Conservation (phyloP, 2,113 vertebrate species). For the Delphinapterus leucas region DNA sequence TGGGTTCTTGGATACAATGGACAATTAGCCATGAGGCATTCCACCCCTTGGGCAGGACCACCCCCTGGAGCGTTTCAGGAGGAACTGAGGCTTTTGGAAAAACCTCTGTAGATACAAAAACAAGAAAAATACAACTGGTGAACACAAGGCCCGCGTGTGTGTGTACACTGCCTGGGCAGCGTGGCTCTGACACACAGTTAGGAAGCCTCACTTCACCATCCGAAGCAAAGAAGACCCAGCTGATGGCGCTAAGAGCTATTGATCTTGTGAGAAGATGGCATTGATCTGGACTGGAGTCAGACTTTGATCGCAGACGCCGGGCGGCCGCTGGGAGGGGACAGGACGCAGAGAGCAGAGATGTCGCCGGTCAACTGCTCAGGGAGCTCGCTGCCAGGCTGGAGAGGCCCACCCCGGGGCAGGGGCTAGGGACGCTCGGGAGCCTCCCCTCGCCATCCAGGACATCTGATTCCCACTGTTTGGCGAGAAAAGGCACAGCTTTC, state of each 20-base stretch:
- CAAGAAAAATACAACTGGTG: neutral
- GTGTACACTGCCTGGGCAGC: fast-evolving
- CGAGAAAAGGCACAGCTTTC: neutral
- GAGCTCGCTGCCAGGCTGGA: neutral
- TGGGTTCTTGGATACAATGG: fast-evolving
- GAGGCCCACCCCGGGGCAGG: fast-evolving
- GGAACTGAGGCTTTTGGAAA: neutral
- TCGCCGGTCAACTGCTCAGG: neutral
- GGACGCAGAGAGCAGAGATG: neutral
- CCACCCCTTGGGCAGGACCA: neutral
- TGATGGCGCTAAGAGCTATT: neutral
- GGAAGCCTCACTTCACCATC: neutral
- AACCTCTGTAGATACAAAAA: neutral
- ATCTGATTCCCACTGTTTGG: neutral
- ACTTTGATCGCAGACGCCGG: neutral
- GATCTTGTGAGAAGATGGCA: neutral
- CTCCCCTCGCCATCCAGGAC: neutral
- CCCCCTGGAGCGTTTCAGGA: neutral
- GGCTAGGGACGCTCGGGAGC: neutral
- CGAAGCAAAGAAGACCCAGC: too few relatives aligned
- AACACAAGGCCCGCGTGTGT: neutral
- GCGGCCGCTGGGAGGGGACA: neutral
- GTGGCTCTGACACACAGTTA: fast-evolving
- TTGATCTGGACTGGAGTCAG: too few relatives aligned
- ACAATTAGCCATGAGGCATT: neutral